Evolutionary conservation across 2,797 vertebrate species (phyloP).

Genomic region (Hafferia zeledoni): DNA sequence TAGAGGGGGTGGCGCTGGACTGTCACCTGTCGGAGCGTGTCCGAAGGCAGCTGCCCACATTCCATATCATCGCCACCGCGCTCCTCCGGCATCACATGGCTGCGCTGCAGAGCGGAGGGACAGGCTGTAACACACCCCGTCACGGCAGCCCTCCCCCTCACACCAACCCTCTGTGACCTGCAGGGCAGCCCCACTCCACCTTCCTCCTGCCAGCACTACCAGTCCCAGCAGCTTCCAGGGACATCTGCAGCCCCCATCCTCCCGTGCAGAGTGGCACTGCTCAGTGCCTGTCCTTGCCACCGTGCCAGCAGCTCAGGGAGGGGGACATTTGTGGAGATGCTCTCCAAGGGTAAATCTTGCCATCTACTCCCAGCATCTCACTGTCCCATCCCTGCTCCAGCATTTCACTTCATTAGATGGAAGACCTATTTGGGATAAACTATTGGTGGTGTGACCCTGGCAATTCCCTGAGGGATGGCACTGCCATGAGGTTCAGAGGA

Average conservation of each 20-base stretch:
- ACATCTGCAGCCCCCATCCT: background rate
- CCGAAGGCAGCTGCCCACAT: constrained; percentile 92
- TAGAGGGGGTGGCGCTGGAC: constrained; percentile 88
- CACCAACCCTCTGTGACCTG: accelerated
- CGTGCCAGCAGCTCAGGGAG: accelerated
- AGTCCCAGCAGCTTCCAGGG: background rate
- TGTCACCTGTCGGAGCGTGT: constrained; percentile 90
- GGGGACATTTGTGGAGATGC: background rate
- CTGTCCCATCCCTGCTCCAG: background rate
- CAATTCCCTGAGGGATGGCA: background rate
- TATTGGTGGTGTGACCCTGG: background rate
- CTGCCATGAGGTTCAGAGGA: accelerated
- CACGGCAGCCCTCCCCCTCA: accelerated
- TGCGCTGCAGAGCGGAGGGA: constrained; percentile 58
- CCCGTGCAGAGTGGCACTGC: accelerated
- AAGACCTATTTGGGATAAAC: background rate
- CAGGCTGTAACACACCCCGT: background rate
- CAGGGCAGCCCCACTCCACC: background rate
- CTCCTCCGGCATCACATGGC: constrained; percentile 95
- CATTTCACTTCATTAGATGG: background rate
- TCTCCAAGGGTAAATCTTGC: too few species aligned
- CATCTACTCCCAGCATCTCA: background rate
- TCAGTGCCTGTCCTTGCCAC: background rate
- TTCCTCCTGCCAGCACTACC: background rate
- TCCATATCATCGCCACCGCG: constrained; percentile 91